These are phyloP conservation scores for Prolemur simus DNA, from an alignment of 2,113 vertebrate species.

Conservation along the genomic window DNA sequence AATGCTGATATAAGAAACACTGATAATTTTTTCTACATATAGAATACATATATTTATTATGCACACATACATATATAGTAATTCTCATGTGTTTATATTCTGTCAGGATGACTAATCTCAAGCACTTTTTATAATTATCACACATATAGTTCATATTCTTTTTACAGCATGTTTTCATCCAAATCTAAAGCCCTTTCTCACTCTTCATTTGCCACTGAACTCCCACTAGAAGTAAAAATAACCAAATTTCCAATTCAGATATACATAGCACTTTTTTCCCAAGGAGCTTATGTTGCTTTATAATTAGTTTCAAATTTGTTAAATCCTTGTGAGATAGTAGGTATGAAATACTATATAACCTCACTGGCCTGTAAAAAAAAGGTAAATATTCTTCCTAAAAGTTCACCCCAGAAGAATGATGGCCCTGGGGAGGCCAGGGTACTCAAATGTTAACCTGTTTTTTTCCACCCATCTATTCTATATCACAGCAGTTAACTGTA, in stretches of 20 bases:
- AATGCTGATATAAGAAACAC: not conserved
- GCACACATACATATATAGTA: conserved; percentile 1
- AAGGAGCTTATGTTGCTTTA: conserved; percentile 37
- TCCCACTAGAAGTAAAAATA: conserved; percentile 72
- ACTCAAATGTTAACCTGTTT: not conserved
- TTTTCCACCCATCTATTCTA: not conserved
- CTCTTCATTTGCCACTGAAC: conserved; percentile 60
- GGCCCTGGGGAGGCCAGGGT: not conserved
- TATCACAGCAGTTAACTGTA: not conserved
- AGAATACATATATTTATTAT: not conserved
- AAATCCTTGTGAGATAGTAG: conserved; percentile 14
- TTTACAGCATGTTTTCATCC: conserved; percentile 58
- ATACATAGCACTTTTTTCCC: conserved; percentile 45
- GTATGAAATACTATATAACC: conserved; percentile 35
- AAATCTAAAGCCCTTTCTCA: conserved; percentile 51
- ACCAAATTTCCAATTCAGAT: conserved; percentile 68
- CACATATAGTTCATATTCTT: conserved; percentile 42
- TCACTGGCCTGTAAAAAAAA: not conserved
- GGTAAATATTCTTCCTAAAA: not conserved
- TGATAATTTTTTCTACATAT: not conserved
- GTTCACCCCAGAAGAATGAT: not conserved
- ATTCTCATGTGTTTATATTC: conserved; percentile 40
- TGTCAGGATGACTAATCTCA: conserved; percentile 36
- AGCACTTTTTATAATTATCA: conserved; percentile 55
- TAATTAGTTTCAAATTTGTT: conserved; percentile 26